Conservation (phyloP, 1,140 invertebrate genomes). For the Pseudomyrmex cubaensis region DNA sequence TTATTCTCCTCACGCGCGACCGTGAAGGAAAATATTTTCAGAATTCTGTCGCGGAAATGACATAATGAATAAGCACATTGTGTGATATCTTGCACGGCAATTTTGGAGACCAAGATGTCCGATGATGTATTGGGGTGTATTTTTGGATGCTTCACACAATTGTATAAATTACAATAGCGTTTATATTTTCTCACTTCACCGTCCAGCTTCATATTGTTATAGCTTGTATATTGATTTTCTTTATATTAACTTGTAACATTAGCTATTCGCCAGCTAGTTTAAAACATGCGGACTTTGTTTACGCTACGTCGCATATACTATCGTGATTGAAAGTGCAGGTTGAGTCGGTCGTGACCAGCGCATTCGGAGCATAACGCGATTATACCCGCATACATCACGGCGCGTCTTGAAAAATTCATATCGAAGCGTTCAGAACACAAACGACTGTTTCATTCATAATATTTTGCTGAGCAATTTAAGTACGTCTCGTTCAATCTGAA, state of each 20-base stretch:
- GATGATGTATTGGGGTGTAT: too few species aligned
- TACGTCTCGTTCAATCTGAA: not conserved
- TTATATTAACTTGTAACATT: not conserved
- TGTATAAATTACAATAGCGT: not conserved
- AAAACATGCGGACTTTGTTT: conserved; percentile 9
- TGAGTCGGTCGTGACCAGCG: conserved; percentile 39
- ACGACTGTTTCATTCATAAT: conserved; percentile 17
- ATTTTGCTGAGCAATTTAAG: conserved; percentile 36
- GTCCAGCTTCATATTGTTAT: not conserved
- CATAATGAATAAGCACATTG: conserved; percentile 5
- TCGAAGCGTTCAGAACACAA: not conserved
- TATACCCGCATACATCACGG: conserved; percentile 28
- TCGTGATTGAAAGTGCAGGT: conserved; percentile 37
- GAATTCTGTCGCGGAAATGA: not conserved
- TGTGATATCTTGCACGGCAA: not conserved
- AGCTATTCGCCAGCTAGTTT: not conserved
- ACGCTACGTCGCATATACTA: conserved; percentile 45
- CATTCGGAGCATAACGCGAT: conserved; percentile 56
- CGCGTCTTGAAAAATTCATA: conserved; percentile 42
- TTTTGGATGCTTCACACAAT: too few species aligned
- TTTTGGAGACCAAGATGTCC: not conserved
- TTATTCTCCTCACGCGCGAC: conserved; percentile 23
- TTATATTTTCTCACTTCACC: not conserved
- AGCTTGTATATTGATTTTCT: not conserved
- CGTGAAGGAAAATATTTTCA: conserved; percentile 14